These are phyloP conservation scores for Drosophila colorata DNA, from an alignment of 2,888 invertebrate genomes.

Conservation along the genomic window DNA sequence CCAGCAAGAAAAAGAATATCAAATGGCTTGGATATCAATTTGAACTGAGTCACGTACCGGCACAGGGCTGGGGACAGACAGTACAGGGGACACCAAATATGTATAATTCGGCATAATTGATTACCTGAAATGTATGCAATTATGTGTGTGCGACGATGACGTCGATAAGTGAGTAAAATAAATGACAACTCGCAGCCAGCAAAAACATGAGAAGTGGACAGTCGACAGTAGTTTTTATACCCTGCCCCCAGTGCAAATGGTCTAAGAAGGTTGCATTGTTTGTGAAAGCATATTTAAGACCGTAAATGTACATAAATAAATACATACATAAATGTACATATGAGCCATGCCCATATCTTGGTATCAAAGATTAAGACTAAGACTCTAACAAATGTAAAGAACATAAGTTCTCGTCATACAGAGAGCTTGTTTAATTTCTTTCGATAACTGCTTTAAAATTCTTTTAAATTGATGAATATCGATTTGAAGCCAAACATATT, in stretches of 20 bases:
- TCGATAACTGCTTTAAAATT: too few species aligned
- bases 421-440: too few species aligned
- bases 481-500: too few species aligned
- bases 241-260: not conserved
- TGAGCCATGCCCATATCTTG: too few species aligned
- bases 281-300: too few species aligned
- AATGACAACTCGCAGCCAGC: slow-evolving; percentile 22
- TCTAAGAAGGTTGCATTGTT: too few species aligned
- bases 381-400: too few species aligned
- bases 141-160: slow-evolving; percentile 32
- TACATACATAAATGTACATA: too few species aligned
- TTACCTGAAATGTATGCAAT: slow-evolving; percentile 59
- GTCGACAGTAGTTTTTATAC: slow-evolving; percentile 16
- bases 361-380: too few species aligned
- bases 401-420: too few species aligned
- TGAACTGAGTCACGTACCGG: slow-evolving; percentile 38
- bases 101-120: slow-evolving; percentile 68
- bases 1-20: slow-evolving; percentile 1
- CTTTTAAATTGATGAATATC: too few species aligned
- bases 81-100: slow-evolving; percentile 31
- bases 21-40: slow-evolving; percentile 29
- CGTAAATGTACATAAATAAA: too few species aligned
- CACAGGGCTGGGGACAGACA: slow-evolving; percentile 1
- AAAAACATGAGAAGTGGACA: slow-evolving; percentile 18
- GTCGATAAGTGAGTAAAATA: slow-evolving; percentile 51